phyloP scores from a whole-genome alignment of 2,113 vertebrate genomes.

The Canis aureus region DNA sequence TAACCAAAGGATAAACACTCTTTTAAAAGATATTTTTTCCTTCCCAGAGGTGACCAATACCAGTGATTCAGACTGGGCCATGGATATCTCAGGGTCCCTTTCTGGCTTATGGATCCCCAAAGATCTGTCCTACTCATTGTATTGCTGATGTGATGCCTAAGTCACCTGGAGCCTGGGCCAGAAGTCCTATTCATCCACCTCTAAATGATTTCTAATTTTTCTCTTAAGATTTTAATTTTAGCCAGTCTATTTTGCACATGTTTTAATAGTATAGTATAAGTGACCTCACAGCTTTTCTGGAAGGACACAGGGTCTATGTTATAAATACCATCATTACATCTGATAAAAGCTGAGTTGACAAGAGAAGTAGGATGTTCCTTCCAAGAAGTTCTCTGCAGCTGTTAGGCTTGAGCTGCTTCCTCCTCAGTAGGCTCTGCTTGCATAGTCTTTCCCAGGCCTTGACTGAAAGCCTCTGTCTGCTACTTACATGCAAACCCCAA shows the following conservation, averaged over 20 bases:
- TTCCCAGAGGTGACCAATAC: neutral
- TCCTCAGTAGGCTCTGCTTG: neutral
- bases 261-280: neutral
- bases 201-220: neutral
- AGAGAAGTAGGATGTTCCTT: neutral
- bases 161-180: neutral
- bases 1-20: neutral
- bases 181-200: neutral
- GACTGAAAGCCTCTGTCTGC: neutral
- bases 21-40: conserved; percentile 8
- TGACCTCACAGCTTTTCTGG: neutral
- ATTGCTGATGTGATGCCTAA: neutral
- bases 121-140: neutral
- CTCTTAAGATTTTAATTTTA: neutral
- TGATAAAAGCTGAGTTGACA: neutral
- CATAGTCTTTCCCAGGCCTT: neutral
- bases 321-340: conserved; percentile 8
- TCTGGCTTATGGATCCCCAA: neutral
- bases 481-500: neutral
- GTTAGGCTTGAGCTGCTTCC: neutral
- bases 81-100: neutral
- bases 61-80: neutral
- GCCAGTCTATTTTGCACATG: neutral
- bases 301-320: neutral
- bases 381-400: neutral